phyloP scores from a whole-genome alignment of 1,140 invertebrate species.

The Eubasilissa regina region DNA sequence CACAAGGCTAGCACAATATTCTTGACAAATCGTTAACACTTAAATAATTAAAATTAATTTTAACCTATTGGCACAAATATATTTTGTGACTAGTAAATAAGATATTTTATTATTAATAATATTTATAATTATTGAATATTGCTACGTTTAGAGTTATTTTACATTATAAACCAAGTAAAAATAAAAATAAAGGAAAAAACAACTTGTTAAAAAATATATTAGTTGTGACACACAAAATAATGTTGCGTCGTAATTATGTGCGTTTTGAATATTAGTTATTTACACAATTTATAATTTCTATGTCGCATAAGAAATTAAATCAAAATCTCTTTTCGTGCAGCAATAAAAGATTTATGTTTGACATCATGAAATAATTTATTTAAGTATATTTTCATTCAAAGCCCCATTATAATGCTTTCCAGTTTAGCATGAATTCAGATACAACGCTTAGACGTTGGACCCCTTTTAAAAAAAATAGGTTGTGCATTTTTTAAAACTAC shows the following conservation, averaged over 20 bases:
- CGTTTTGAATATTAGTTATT: no score
- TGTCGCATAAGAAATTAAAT: no score
- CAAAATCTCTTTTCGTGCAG: no score
- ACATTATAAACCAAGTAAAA: slow-evolving; percentile 1
- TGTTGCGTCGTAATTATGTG: background rate
- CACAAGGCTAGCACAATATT: background rate
- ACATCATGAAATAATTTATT: no score
- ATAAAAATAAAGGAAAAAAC: background rate
- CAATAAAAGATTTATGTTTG: no score
- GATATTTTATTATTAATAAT: slow-evolving; percentile 38
- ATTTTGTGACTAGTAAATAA: slow-evolving; percentile 60
- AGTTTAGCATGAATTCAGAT: no score
- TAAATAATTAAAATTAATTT: slow-evolving; percentile 27
- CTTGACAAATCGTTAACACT: slow-evolving; percentile 4
- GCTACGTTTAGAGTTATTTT: background rate
- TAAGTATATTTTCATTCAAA: no score
- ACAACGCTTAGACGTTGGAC: no score
- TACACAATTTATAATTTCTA: no score
- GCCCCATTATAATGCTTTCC: no score
- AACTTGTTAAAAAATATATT: background rate
- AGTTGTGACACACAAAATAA: background rate
- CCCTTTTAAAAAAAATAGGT: no score
- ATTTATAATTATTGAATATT: background rate
- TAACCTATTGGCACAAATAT: slow-evolving; percentile 58
- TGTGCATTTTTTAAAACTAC: no score